phyloP scores from a whole-genome alignment of 1,140 invertebrate genomes.

The Lepidostoma basale region DNA sequence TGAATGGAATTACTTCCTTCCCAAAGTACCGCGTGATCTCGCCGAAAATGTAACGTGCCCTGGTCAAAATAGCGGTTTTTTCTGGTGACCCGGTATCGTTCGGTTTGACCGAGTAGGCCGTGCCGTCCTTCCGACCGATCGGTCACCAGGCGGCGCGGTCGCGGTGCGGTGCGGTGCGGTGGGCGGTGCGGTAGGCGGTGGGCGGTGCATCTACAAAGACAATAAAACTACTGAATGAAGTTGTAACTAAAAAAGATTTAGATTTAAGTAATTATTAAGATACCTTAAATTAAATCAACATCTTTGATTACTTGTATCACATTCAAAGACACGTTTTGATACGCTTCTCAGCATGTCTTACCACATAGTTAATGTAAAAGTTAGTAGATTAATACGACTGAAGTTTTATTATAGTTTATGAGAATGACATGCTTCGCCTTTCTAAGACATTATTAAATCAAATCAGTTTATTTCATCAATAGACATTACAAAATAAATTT shows the following conservation, averaged over 20 bases:
- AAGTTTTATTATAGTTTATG: too few species aligned
- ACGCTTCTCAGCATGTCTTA: too few species aligned
- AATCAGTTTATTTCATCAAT: too few species aligned
- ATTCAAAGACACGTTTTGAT: too few species aligned
- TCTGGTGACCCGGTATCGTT: constrained; percentile 17
- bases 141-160: not conserved
- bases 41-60: constrained; percentile 14
- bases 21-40: not conserved
- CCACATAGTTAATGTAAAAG: too few species aligned
- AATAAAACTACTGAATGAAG: not conserved
- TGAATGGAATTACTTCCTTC: too few species aligned
- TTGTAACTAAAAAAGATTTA: not conserved
- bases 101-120: not conserved
- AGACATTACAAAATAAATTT: too few species aligned
- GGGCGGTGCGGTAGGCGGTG: not conserved
- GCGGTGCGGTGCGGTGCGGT: not conserved
- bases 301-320: too few species aligned
- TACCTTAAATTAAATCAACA: too few species aligned
- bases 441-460: too few species aligned
- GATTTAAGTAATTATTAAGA: not conserved
- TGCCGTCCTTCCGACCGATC: not conserved
- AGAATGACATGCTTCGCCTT: too few species aligned
- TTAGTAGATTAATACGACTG: too few species aligned
- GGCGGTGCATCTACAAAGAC: not conserved
- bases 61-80: constrained; percentile 25